Evolutionary conservation across 2,888 invertebrate genomes (phyloP), one percentile per base, ranked within the genome.

Genomic region (Clunio marinus): DNA sequence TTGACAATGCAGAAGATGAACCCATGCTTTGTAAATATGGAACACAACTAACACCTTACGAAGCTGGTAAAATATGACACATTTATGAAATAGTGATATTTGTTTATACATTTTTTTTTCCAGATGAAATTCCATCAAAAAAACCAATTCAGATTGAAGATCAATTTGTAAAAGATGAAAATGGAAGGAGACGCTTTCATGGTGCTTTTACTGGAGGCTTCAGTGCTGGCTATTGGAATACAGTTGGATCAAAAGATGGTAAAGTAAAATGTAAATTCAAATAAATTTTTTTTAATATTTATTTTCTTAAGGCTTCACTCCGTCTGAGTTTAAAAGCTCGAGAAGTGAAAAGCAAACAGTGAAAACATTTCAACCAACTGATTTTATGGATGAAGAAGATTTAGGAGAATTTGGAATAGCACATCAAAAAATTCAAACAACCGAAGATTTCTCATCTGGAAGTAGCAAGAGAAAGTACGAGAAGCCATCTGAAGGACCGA

Each of bases 331-430:
- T 76, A 91, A 91, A 74, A 98, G 98, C 70, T 93, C 95, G 0
- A 82, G 96, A 7, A 78, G 78, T 1, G 89, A 88, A 69, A 90
- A 88, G 73, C 83, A 84, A 0, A 68, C 72, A 1, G 1, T 69
- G 0, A 74, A 82, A 77, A 73, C 72, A 41, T 91, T 90, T 76
- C 83, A 82, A 71, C 91, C 96, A 0, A 90, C 94, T 77, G 96
- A 98, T 80, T 99, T 91, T 75, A 99, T 99, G 99, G 99, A 99
- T 77, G 93, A 93, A 10, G 99, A 99, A 78, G 98, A 99, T 77
- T 83, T 93, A 24, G 88, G 93, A 1, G 93, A 95, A 76, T 93
- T 91, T 80, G 99, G 98, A 17, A 96, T 99, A 72, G 96, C 98
- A 0, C 96, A 96, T 0, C 87, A 89, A 71, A 85, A 86, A 1